Base-by-base conservation (phyloP, 2,888 invertebrate species). In the Tromatobia lineatoria region DNA sequence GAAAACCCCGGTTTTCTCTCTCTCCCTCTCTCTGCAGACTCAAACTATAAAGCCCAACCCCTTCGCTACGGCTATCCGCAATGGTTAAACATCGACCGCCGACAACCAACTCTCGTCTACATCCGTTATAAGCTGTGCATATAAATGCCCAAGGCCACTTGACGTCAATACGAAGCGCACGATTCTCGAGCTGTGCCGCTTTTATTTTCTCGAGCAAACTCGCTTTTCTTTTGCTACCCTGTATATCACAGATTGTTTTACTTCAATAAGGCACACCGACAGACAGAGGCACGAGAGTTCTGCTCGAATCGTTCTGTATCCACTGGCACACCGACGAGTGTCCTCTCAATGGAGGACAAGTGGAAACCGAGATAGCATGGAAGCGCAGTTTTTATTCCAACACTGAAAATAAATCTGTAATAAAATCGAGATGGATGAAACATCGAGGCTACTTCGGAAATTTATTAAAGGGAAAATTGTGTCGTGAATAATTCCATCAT, bases 121-220 rank as follows among this genome's bases (percentile, higher is more conserved):
- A 50, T 83, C 82, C 78, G 74, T 79, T 70, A 59, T 78, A 83
- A 83, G 79, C 82, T 70, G 29, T 69, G 75, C 82, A 75, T 83
- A 74, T 78, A 83, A 79, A 83, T 75, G 74, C 64, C 47, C 42
- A 82, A 78, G 77, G 57, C 34, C 71, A 77, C 82, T 82, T 82
- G 47, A 67, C 76, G 71, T 82, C 77, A 69, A 78, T 78, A 69
- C 78, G 50, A 59, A 42, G 18, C 38, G 20, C 59, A 45, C 29
- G 25, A 50, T 61, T 50, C 66, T 59, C 50, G 59, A 42, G 25
- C 34, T 76, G 8, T 23, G 54, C 34, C 18, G 57, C 71, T 38
- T 34, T 38, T 73, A 38, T 73, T 77, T 66, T 57, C 71, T 47
- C 71, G 47, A 66, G 64, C 61, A 73, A 76, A 82, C 66, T 77